Conservation (phyloP, 2,888 invertebrate species). For the Agrotis puta region DNA sequence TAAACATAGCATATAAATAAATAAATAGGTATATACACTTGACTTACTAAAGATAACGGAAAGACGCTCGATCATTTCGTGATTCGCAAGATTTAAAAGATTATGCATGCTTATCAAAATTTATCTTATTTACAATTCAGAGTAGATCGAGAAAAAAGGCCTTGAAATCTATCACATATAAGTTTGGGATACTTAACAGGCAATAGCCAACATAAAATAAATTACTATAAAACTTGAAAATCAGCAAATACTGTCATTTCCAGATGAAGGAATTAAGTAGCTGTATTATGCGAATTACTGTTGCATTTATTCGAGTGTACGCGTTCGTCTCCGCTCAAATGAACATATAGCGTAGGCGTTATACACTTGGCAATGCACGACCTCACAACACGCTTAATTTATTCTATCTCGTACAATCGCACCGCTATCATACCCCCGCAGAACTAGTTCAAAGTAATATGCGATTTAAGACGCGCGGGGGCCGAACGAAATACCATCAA, state of each 20-base stretch:
- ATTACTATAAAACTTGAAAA: constrained; percentile 72
- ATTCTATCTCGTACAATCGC: constrained; percentile 83
- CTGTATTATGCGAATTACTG: constrained; percentile 84
- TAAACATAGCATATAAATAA: constrained; percentile 76
- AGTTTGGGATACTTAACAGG: constrained; percentile 83
- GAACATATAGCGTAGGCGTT: constrained; percentile 87
- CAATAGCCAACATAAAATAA: constrained; percentile 88
- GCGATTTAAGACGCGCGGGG: constrained; percentile 68
- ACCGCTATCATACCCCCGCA: constrained; percentile 79
- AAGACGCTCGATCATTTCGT: constrained; percentile 78
- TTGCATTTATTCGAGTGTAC: constrained; percentile 86
- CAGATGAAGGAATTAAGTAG: constrained; percentile 82
- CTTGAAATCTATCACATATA: constrained; percentile 87
- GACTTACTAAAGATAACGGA: constrained; percentile 72
- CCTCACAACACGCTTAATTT: constrained; percentile 84
- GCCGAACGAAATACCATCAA: constrained; percentile 60
- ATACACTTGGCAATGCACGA: constrained; percentile 83
- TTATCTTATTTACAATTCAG: constrained; percentile 89
- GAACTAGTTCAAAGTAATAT: constrained; percentile 72
- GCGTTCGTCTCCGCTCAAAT: constrained; percentile 87
- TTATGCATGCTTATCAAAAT: constrained; percentile 80
- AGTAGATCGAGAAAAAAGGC: constrained; percentile 83
- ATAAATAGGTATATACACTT: constrained; percentile 77
- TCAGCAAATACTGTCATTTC: constrained; percentile 81
- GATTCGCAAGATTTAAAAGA: constrained; percentile 78